Evolutionary conservation across 2,113 vertebrate genomes (phyloP).

Genomic region (Macquaria australasica): DNA sequence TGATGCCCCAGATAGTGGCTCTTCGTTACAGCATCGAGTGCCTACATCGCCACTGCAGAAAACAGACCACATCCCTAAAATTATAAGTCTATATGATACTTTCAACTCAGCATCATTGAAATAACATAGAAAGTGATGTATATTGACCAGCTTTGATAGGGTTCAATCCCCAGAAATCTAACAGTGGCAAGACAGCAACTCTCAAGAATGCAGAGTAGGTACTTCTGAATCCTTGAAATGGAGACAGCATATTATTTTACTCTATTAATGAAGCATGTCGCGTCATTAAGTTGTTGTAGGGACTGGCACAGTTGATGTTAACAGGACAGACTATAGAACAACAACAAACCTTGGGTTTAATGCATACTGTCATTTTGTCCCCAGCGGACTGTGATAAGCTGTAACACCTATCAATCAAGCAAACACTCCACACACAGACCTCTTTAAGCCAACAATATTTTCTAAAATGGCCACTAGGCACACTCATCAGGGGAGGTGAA

Average conservation of each 20-base stretch:
- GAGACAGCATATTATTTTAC: not conserved
- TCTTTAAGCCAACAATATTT: not conserved
- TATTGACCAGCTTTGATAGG: not conserved
- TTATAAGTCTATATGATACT: not conserved
- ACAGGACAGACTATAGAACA: not conserved
- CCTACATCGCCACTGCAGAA: not conserved
- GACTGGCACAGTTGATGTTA: not conserved
- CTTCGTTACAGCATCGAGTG: not conserved
- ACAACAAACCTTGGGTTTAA: not conserved
- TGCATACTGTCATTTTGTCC: not conserved
- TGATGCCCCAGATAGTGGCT: slow-evolving; percentile 46
- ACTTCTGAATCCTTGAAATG: not conserved
- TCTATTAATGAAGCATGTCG: not conserved
- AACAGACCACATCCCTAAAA: not conserved
- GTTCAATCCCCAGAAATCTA: not conserved
- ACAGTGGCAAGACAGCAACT: not conserved
- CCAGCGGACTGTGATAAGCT: not conserved
- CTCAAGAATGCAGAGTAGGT: not conserved
- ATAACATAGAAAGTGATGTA: not conserved
- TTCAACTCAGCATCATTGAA: not conserved
- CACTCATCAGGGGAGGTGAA: not conserved
- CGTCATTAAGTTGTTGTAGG: not conserved
- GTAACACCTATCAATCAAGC: not conserved
- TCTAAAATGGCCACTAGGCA: not conserved
- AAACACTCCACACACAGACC: not conserved